Evolutionary conservation across 2,888 invertebrate species (phyloP).

Genomic region (Megaustenia siamemsis): DNA sequence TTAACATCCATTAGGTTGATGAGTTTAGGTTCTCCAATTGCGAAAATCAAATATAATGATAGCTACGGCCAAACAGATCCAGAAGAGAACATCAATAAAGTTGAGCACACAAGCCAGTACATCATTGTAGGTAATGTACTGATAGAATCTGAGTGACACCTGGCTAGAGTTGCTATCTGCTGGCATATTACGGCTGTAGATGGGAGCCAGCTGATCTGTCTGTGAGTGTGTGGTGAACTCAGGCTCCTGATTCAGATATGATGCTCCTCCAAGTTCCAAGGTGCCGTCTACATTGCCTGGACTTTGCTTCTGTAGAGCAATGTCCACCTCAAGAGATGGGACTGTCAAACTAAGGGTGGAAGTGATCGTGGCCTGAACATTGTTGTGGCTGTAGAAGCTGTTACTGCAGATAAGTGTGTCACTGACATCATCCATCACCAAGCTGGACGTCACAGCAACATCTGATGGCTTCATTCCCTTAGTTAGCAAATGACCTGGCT

Average conservation of each 20-base stretch:
- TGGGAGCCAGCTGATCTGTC: neutral
- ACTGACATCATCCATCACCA: slow-evolving; percentile 11
- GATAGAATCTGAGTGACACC: neutral
- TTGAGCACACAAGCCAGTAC: slow-evolving; percentile 34
- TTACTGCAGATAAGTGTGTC: neutral
- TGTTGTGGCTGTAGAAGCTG: slow-evolving; percentile 20
- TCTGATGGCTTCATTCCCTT: neutral
- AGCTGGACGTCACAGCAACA: neutral
- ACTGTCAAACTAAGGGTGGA: neutral
- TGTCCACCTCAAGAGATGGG: slow-evolving; percentile 20
- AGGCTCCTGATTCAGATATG: neutral
- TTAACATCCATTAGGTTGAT: neutral
- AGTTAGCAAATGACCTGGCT: neutral
- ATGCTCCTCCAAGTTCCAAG: slow-evolving; percentile 15
- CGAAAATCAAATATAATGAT: slow-evolving; percentile 38
- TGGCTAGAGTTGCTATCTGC: neutral
- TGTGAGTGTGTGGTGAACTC: neutral
- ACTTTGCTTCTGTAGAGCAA: neutral
- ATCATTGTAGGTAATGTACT: slow-evolving; percentile 19
- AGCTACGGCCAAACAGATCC: slow-evolving; percentile 44
- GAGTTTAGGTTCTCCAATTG: slow-evolving; percentile 17
- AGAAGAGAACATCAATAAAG: slow-evolving; percentile 38
- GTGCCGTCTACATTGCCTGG: neutral
- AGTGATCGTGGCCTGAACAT: neutral
- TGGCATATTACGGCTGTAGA: slow-evolving; percentile 28